Conservation (phyloP, 2,797 vertebrate genomes). For the Helicolenus hilgendorfi region DNA sequence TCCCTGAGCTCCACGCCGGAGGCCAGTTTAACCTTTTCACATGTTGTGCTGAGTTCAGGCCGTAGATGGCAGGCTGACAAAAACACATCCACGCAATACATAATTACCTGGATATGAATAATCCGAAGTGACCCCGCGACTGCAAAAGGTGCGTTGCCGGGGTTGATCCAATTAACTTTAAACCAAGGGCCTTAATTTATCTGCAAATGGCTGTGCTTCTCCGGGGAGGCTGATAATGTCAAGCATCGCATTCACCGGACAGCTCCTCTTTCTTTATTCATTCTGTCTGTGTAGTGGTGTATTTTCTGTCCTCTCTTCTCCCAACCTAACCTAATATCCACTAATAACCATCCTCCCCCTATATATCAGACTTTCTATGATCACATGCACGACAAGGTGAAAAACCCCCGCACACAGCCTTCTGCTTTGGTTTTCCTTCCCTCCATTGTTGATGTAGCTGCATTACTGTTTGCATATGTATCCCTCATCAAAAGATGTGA, state of each 20-base stretch:
- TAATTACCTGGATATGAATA: constrained; percentile 82
- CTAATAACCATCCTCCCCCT: background rate
- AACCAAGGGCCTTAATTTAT: constrained; percentile 75
- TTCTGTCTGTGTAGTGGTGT: background rate
- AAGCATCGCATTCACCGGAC: constrained; percentile 59
- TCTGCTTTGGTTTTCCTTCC: background rate
- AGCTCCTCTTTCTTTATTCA: constrained; percentile 11
- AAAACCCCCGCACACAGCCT: background rate
- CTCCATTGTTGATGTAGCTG: background rate
- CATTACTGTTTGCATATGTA: background rate
- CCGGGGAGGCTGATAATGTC: constrained; percentile 70
- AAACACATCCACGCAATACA: constrained; percentile 51
- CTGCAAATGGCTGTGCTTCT: constrained; percentile 75
- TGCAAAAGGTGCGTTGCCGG: constrained; percentile 67
- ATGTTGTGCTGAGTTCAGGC: constrained; percentile 41
- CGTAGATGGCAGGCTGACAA: constrained; percentile 45
- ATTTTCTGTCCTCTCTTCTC: background rate
- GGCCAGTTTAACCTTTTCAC: constrained; percentile 61
- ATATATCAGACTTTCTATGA: background rate
- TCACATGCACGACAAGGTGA: background rate
- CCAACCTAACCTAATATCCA: background rate
- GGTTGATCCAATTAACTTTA: constrained; percentile 86
- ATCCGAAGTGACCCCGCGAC: constrained; percentile 71
- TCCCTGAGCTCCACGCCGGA: constrained; percentile 23
- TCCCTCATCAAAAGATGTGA: background rate